A percentile compares a stretch with the other conserved stretches of the same genome.
phyloP scores from a whole-genome alignment of 2,113 vertebrate species.

The Oostethus manadensis region DNA sequence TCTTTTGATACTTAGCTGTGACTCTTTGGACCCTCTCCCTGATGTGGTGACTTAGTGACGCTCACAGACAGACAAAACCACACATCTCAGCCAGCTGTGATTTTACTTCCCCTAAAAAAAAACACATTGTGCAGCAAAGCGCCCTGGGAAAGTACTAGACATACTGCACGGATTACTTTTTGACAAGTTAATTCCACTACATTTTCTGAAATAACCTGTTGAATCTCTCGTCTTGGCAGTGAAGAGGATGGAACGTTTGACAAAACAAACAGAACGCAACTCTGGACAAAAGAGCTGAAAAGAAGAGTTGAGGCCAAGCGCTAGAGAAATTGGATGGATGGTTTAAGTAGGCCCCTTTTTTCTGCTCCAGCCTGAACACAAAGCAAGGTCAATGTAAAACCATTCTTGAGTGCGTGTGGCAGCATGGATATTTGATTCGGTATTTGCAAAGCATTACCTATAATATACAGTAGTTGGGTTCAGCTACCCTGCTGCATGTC shows the following conservation, averaged over 20 bases:
- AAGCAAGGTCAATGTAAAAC: too few species aligned
- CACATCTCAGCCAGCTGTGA: constrained; percentile 30
- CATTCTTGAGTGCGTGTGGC: too few species aligned
- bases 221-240: constrained; percentile 41
- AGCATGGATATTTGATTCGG: too few species aligned
- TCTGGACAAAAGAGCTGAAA: constrained; percentile 11
- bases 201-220: constrained; percentile 34
- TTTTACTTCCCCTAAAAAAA: constrained; percentile 33
- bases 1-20: constrained; percentile 29
- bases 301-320: too few species aligned
- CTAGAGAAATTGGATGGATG: too few species aligned
- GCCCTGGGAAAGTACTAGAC: constrained; percentile 38
- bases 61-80: constrained; percentile 30
- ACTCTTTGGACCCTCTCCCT: constrained; percentile 11
- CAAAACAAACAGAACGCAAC: constrained; percentile 3
- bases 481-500: too few species aligned
- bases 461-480: too few species aligned
- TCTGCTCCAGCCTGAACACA: too few species aligned
- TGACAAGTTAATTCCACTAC: constrained; percentile 21
- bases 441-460: too few species aligned
- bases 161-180: constrained; percentile 24
- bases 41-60: constrained; percentile 32
- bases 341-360: too few species aligned
- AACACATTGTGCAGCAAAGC: constrained; percentile 30
- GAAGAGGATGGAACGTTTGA: constrained; percentile 18